These are phyloP conservation scores for Pleuronectes platessa DNA, from an alignment of 2,113 vertebrate genomes.

Conservation along the genomic window DNA sequence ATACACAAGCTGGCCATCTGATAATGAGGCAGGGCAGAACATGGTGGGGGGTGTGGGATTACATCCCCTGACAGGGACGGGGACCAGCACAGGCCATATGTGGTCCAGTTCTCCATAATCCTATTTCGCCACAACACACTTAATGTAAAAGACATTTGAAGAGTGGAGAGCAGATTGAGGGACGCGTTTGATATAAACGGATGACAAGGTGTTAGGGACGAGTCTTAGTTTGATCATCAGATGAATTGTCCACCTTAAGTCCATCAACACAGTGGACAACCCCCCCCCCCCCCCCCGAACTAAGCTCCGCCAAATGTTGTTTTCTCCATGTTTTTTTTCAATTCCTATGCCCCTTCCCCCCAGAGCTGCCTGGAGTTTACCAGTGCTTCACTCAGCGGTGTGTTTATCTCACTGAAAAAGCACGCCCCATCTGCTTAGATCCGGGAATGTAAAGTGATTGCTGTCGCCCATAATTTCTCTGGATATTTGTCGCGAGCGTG, in stretches of 20 bases:
- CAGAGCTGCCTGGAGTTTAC: constrained; percentile 28
- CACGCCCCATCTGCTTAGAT: constrained; percentile 76
- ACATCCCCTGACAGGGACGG: constrained; percentile 53
- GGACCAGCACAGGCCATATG: constrained; percentile 69
- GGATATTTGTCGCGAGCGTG: constrained; percentile 55
- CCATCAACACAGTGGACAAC: constrained; percentile 43
- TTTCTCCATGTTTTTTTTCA: constrained; percentile 34
- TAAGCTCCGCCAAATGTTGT: constrained; percentile 66
- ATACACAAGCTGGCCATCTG: constrained; percentile 61
- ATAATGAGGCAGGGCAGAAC: constrained; percentile 58
- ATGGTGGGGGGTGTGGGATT: constrained; percentile 36
- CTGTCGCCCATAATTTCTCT: constrained; percentile 75
- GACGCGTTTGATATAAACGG: constrained; percentile 62
- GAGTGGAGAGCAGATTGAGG: constrained; percentile 36
- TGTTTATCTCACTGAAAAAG: constrained; percentile 60
- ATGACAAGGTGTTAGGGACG: constrained; percentile 56
- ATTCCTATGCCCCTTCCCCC: neutral
- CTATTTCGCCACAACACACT: constrained; percentile 65
- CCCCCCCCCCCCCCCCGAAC: neutral
- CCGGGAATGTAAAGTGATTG: constrained; percentile 79
- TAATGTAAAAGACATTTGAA: constrained; percentile 47
- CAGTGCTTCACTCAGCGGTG: constrained; percentile 39
- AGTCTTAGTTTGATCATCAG: constrained; percentile 55
- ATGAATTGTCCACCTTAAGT: constrained; percentile 71
- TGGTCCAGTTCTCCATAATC: constrained; percentile 64